Evolutionary conservation across 2,888 invertebrate genomes (phyloP).

Genomic region (Petrolisthes manimaculis): DNA sequence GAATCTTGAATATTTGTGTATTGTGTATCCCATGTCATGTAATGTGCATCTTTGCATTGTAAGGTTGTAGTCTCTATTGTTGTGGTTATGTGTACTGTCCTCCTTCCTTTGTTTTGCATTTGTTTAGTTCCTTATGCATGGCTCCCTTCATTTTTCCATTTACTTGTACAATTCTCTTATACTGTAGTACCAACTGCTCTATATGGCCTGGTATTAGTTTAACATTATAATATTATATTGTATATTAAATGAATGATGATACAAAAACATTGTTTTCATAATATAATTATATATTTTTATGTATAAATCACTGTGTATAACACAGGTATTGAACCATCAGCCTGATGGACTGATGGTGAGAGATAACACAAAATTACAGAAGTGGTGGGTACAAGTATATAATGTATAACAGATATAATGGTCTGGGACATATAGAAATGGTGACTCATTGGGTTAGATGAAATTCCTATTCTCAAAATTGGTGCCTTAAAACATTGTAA

Average conservation of each 20-base stretch:
- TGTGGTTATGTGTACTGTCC: too few species aligned
- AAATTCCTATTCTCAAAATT: too few species aligned
- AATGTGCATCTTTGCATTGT: too few species aligned
- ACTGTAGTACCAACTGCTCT: not conserved
- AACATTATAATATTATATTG: too few species aligned
- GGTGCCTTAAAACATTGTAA: too few species aligned
- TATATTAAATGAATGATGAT: not conserved
- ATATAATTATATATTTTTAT: constrained; percentile 28
- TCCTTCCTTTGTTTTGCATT: too few species aligned
- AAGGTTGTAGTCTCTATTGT: too few species aligned
- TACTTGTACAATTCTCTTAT: too few species aligned
- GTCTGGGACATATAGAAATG: not conserved
- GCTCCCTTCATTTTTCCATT: too few species aligned
- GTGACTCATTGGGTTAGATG: not conserved
- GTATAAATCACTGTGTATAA: constrained; percentile 39
- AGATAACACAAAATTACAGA: constrained; percentile 5
- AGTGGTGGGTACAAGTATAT: not conserved
- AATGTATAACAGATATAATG: not conserved
- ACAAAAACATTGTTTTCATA: not conserved
- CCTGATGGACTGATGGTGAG: constrained; percentile 31
- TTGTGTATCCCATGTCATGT: too few species aligned
- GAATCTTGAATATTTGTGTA: too few species aligned
- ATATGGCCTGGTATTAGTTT: not conserved
- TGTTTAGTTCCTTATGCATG: too few species aligned
- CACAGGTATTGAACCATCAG: constrained; percentile 42